phyloP scores from a whole-genome alignment of 2,113 vertebrate species.

The Epinephelus fuscoguttatus region DNA sequence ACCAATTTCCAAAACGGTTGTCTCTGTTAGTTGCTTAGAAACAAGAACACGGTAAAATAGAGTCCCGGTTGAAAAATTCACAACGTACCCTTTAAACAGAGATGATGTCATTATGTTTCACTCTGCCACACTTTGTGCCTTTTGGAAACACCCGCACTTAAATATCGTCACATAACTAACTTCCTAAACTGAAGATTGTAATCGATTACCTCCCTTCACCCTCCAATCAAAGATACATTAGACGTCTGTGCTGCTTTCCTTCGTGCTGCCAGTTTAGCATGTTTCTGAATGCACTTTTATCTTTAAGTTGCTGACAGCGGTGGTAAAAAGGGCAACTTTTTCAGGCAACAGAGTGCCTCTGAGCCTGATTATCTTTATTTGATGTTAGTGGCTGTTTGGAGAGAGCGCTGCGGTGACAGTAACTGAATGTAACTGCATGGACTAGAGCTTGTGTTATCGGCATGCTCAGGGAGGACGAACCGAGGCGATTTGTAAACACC shows the following conservation, averaged over 20 bases:
- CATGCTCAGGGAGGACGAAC: conserved; percentile 63
- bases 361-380: neutral
- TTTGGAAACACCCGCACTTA: conserved; percentile 16
- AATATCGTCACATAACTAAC: neutral
- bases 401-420: neutral
- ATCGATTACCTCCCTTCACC: neutral
- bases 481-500: conserved; percentile 10
- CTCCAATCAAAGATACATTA: neutral
- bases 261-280: conserved; percentile 35
- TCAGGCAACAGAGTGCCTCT: neutral
- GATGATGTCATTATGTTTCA: neutral
- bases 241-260: conserved; percentile 28
- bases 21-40: no score
- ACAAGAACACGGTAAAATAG: no score
- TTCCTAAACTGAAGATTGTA: neutral
- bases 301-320: neutral
- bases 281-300: conserved; percentile 19
- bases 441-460: conserved; percentile 49
- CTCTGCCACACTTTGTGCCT: conserved; percentile 53
- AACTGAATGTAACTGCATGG: conserved; percentile 61
- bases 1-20: no score
- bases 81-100: no score
- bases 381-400: neutral
- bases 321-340: neutral
- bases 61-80: no score